Conservation (phyloP, 2,113 vertebrate genomes). For the Leucosticte australis region DNA sequence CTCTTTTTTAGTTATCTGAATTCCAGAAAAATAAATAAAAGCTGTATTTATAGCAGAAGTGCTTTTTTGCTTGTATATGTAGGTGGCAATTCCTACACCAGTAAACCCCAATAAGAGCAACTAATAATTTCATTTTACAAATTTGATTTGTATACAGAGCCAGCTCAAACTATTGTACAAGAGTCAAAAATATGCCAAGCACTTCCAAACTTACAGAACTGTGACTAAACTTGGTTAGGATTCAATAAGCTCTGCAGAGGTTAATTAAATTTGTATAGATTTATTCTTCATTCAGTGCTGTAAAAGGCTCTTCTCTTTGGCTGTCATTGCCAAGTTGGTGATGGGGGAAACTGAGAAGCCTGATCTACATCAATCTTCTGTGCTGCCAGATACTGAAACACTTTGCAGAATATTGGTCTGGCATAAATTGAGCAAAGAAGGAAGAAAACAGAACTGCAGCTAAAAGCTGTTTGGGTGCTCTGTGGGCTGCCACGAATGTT, state of each 20-base stretch:
- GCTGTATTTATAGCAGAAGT: background rate
- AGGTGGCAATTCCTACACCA: background rate
- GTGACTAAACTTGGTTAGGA: slow-evolving; percentile 60
- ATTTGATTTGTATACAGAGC: background rate
- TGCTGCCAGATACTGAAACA: slow-evolving; percentile 9
- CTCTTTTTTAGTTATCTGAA: background rate
- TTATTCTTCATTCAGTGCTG: slow-evolving; percentile 58
- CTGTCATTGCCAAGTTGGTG: slow-evolving; percentile 40
- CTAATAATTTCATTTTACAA: background rate
- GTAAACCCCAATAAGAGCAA: background rate
- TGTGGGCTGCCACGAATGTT: background rate
- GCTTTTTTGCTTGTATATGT: background rate
- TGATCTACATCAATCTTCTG: slow-evolving; percentile 39
- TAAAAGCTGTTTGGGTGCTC: slow-evolving; percentile 2
- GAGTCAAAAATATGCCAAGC: slow-evolving; percentile 42
- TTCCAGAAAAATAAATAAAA: background rate
- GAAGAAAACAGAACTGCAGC: background rate
- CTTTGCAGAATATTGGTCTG: background rate
- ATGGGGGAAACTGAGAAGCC: slow-evolving; percentile 57
- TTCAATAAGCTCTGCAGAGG: slow-evolving; percentile 60
- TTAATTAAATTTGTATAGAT: slow-evolving; percentile 78
- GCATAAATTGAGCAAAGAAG: background rate
- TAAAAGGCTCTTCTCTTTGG: slow-evolving; percentile 47
- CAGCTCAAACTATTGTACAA: background rate
- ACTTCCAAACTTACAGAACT: slow-evolving; percentile 53